Evolutionary conservation across 2,113 vertebrate species (phyloP).

Genomic region (Larimichthys polyactis): DNA sequence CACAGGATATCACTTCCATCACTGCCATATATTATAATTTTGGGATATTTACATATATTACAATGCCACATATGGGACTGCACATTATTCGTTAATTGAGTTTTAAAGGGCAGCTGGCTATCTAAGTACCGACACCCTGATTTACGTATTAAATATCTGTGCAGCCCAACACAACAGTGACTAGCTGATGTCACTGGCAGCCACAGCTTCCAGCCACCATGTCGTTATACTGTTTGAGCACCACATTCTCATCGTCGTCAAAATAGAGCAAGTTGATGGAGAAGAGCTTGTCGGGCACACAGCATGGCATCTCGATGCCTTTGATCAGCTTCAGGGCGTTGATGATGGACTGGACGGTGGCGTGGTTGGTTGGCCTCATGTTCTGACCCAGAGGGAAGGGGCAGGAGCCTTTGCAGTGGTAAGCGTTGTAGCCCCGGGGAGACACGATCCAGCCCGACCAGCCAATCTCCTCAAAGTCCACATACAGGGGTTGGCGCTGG

Average conservation of each 20-base stretch:
- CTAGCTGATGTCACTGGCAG: conserved; percentile 79
- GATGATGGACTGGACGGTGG: conserved; percentile 89
- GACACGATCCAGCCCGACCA: conserved; percentile 91
- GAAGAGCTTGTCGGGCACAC: conserved; percentile 89
- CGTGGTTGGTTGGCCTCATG: conserved; percentile 89
- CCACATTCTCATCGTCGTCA: conserved; percentile 89
- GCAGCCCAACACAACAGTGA: background rate
- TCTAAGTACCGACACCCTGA: background rate
- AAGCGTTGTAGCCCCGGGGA: conserved; percentile 88
- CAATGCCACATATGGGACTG: conserved; percentile 53
- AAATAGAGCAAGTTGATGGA: conserved; percentile 90
- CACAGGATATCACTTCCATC: conserved; percentile 60
- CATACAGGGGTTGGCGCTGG: conserved; percentile 85
- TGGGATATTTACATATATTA: conserved; percentile 87
- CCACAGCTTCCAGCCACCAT: conserved; percentile 90
- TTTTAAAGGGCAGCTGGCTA: conserved; percentile 5
- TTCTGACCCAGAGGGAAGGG: conserved; percentile 88
- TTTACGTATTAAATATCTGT: conserved; percentile 16
- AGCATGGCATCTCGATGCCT: conserved; percentile 85
- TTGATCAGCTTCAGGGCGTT: conserved; percentile 87
- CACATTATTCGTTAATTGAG: conserved; percentile 25
- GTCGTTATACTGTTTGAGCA: conserved; percentile 89
- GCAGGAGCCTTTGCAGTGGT: conserved; percentile 89
- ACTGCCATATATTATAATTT: conserved; percentile 87
- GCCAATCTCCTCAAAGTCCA: conserved; percentile 90